A percentile compares a stretch with the other conserved stretches of the same genome.
Evolutionary conservation across 2,113 vertebrate species (phyloP).

Genomic region (Lontra canadensis): DNA sequence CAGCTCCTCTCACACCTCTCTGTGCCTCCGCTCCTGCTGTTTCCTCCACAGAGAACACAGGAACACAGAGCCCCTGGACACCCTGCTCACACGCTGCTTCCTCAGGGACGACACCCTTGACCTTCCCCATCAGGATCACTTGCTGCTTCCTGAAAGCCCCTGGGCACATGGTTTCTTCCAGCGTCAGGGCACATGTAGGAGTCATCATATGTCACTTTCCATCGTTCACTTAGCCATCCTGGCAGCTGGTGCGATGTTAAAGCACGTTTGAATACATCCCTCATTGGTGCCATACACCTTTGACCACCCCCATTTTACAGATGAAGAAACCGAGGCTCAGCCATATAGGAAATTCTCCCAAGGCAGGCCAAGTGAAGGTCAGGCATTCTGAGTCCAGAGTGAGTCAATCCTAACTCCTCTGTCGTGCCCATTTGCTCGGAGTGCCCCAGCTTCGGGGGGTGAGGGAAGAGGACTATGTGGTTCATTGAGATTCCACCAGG

Average conservation of each 20-base stretch:
- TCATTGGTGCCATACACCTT: neutral
- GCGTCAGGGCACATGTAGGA: neutral
- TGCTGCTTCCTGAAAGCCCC: neutral
- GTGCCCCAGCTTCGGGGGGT: neutral
- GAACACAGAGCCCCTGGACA: neutral
- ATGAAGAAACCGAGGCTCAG: neutral
- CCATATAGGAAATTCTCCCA: neutral
- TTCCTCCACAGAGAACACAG: neutral
- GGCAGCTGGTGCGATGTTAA: neutral
- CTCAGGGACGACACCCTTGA: neutral
- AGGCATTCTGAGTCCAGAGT: neutral
- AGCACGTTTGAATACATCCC: neutral
- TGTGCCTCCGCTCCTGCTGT: neutral
- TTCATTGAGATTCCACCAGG: neutral
- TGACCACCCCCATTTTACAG: neutral
- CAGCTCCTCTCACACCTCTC: neutral
- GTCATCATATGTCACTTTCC: neutral
- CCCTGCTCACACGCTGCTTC: neutral
- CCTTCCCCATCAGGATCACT: neutral
- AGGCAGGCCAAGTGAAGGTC: neutral
- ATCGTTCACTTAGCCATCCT: neutral
- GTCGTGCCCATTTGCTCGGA: neutral
- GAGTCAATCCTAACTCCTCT: neutral
- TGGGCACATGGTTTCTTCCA: neutral
- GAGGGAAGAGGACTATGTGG: neutral